Percentiles rank a stretch among this genome's conserved stretches.
Evolutionary conservation across 2,113 vertebrate genomes (phyloP).

Genomic region (Albula glossodonta): DNA sequence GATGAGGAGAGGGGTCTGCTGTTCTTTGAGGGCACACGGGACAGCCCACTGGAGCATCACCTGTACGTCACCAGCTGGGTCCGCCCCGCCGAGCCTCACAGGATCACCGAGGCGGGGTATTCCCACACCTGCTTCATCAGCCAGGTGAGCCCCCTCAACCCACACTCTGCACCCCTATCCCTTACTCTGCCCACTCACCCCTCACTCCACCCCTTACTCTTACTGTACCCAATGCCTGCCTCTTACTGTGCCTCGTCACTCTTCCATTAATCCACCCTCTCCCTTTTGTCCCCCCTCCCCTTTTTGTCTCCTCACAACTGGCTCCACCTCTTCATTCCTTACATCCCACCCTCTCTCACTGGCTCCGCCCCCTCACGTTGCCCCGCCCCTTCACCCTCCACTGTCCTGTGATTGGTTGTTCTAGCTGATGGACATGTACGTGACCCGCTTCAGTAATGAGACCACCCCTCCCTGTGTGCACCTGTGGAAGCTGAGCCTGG

Average conservation of each 20-base stretch:
- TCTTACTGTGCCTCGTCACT: neutral
- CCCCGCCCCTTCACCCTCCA: neutral
- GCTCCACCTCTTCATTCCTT: too few species aligned
- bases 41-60: constrained; percentile 80
- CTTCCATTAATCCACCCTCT: neutral
- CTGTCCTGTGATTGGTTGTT: neutral
- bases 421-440: constrained; percentile 80
- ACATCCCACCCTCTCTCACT: neutral
- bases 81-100: constrained; percentile 63
- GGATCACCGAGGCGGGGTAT: constrained; percentile 73
- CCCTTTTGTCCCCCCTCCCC: too few species aligned
- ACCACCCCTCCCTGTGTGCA: constrained; percentile 74
- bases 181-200: neutral
- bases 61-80: constrained; percentile 79
- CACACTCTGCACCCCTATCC: neutral
- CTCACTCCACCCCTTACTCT: neutral
- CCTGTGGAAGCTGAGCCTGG: constrained; percentile 73
- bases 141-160: constrained; percentile 61
- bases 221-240: neutral
- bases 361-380: neutral
- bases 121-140: constrained; percentile 81
- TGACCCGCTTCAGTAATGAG: constrained; percentile 81
- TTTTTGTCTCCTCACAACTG: too few species aligned
- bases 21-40: constrained; percentile 78
- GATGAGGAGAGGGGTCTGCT: constrained; percentile 75